Evolutionary conservation across 2,113 vertebrate genomes (phyloP), one percentile per base, ranked within the genome.

Genomic region (Phoxinus phoxinus): DNA sequence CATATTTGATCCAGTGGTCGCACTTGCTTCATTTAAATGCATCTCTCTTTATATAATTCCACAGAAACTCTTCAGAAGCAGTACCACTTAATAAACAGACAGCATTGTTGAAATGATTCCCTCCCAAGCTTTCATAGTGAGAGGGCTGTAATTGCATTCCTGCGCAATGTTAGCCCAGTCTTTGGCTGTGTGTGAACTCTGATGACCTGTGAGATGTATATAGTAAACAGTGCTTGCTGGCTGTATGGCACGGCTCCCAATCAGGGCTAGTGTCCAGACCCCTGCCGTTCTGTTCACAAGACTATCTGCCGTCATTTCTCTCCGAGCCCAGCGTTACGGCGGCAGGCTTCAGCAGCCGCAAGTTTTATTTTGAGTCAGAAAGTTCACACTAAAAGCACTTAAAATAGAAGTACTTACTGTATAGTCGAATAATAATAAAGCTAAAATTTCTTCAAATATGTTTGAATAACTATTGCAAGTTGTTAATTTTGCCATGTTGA

Each of bases 161-260:
- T 88, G 44, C 35, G 32, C n/a, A 56, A n/a, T 63, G n/a, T 7
- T 25, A 63, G 75, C n/a, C 80, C 65, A 74, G 30, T 65, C 5
- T 74, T 30, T 75, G 84, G 53, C 56, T 73, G 83, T 84, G 79
- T 85, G 30, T 71, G 74, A 58, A 67, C 37, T 19, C 15, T 30
- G 48, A 44, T 85, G 79, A 69, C 85, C 63, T 69, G 21, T 79
- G 79, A 85, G 85, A 78, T 85, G 51, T 75, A 74, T 83, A 48
- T 69, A 78, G 72, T 73, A 83, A 79, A 87, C 76, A 85, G 63
- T 76, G n/a, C 51, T 81, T n/a, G 44, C 76, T 75, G 51, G 65
- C 35, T 23, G 12, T 27, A 77, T 85, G 44, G 17, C 82, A 71
- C 58, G 4, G 73, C 78, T 85, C 72, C 35, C 72, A 77, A 46